Base-by-base conservation (phyloP, 2,888 invertebrate species). In the Ochropacha duplaris region DNA sequence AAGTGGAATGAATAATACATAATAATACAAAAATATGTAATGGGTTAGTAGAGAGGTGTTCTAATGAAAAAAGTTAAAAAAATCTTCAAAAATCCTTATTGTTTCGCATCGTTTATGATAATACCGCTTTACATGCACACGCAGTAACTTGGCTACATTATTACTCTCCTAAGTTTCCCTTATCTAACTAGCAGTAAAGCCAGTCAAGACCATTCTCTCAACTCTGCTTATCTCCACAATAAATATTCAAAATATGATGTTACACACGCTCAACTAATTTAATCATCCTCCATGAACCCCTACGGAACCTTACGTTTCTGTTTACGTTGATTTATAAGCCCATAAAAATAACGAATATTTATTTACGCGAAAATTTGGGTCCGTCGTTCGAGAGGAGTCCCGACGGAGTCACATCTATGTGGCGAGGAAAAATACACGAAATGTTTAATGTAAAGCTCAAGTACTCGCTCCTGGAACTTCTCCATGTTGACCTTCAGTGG, bases 241-340 rank as follows among this genome's bases (percentile, higher is more conserved):
- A 44, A 19, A 44, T 44, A 44, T 44, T 19, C 19, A 44, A 44
- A 44, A 44, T 9, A 3, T 9, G 19, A 44, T 19, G 44, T 44
- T 19, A 44, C 44, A 44, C 44, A 44, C 44, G 44, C 44, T 44
- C 44, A 44, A 44, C 44, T 44, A 44, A 44, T 44, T 44, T 44
- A 44, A 44, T 44, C 44, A 44, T 44, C 44, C 44, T 36, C 36
- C 44, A 19, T 44, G 44, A 44, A 44, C 44, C 44, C 44, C 44
- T 9, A 44, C 44, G 44, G 44, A 9, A 44, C 44, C 44, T 44
- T 44, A 44, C 44, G 44, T 44, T 44, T 44, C 44, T 44, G 44
- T 44, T 44, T 44, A 44, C 44, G 44, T 44, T 44, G 44, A 44
- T 44, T 44, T 44, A 44, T 44, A 19, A 44, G 14, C 44, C 44